A percentile compares a stretch with the other conserved stretches of the same genome.
phyloP scores from a whole-genome alignment of 2,113 vertebrate species.

The Alaudala cheleensis region DNA sequence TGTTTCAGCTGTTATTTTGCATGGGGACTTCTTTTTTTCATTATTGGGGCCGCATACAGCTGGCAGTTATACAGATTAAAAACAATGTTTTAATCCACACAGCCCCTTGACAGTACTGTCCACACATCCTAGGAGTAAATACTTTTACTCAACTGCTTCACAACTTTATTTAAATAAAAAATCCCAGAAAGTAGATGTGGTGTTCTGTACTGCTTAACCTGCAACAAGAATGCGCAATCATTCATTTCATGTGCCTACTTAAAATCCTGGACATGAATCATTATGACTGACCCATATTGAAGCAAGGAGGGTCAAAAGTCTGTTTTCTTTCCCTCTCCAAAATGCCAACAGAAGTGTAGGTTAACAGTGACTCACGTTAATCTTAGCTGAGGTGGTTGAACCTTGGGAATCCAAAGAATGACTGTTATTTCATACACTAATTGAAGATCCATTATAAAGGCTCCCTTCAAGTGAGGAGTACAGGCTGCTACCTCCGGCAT shows the following conservation, averaged over 20 bases:
- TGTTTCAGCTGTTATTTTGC: not conserved
- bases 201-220: not conserved
- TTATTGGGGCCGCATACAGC: not conserved
- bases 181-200: not conserved
- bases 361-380: not conserved
- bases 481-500: not conserved
- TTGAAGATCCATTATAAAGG: not conserved
- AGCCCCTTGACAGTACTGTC: not conserved
- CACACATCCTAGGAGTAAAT: not conserved
- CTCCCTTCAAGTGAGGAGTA: not conserved
- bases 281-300: not conserved
- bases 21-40: not conserved
- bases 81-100: not conserved
- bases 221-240: not conserved
- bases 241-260: not conserved
- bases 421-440: not conserved
- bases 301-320: not conserved
- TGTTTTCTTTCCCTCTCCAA: not conserved
- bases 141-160: not conserved
- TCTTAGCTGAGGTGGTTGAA: not conserved
- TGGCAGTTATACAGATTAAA: not conserved
- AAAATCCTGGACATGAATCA: not conserved
- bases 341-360: not conserved
- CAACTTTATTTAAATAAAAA: not conserved
- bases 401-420: not conserved